Percentiles rank a stretch among this genome's conserved stretches.
phyloP scores from a whole-genome alignment of 2,113 vertebrate genomes.

The Leiothrix lutea region DNA sequence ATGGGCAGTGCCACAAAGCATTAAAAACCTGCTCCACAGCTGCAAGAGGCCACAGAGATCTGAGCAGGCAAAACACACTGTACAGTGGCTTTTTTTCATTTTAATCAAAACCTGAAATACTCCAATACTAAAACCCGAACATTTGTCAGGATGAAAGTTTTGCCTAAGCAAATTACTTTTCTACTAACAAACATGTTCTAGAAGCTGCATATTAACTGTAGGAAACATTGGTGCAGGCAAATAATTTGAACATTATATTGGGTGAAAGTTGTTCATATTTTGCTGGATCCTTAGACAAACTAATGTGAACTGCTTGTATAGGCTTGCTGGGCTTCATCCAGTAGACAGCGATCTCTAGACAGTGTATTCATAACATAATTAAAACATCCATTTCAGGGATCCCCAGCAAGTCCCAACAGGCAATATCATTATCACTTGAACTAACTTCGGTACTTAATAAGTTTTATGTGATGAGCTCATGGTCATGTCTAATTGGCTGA shows the following conservation, averaged over 20 bases:
- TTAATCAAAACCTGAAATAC: not conserved
- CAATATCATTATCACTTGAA: not conserved
- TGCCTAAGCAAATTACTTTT: not conserved
- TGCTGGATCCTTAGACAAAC: not conserved
- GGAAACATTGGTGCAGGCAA: not conserved
- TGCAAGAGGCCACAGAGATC: not conserved
- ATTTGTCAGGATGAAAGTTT: not conserved
- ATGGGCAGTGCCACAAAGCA: not conserved
- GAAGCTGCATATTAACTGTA: not conserved
- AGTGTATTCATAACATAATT: not conserved
- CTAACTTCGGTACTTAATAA: not conserved
- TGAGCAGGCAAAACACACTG: not conserved
- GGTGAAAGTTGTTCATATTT: not conserved
- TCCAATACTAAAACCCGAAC: accelerated
- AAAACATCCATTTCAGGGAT: not conserved
- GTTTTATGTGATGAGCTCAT: not conserved
- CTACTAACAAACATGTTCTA: not conserved
- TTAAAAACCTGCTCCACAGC: not conserved
- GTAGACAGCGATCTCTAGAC: not conserved
- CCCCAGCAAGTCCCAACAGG: not conserved
- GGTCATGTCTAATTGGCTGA: not conserved
- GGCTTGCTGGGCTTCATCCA: not conserved
- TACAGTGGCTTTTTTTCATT: not conserved
- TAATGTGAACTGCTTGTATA: not conserved
- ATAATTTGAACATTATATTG: not conserved